Evolutionary conservation across 2,797 vertebrate species (phyloP).

Genomic region (Tragelaphus eurycerus): DNA sequence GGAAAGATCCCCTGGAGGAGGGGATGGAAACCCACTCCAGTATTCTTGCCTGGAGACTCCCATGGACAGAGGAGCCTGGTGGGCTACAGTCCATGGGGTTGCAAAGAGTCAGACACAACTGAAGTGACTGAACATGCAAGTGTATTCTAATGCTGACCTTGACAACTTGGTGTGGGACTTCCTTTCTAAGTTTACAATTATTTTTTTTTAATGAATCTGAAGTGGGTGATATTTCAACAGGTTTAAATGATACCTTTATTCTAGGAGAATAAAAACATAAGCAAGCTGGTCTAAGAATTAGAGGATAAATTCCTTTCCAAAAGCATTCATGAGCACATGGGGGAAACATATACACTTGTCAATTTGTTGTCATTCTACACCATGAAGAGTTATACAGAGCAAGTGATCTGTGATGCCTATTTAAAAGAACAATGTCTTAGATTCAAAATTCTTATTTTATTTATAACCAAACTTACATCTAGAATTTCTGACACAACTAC

Average conservation of each 20-base stretch:
- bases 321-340: neutral
- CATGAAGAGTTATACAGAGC: neutral
- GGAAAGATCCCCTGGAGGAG: neutral
- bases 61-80: neutral
- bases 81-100: neutral
- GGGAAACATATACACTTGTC: neutral
- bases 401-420: neutral
- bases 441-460: neutral
- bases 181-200: neutral
- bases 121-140: neutral
- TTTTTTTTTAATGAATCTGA: neutral
- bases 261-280: neutral
- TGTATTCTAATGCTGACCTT: neutral
- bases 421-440: neutral
- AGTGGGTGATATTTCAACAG: neutral
- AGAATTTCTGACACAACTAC: neutral
- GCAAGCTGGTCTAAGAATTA: neutral
- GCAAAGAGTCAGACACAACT: neutral
- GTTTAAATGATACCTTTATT: neutral
- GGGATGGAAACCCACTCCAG: neutral
- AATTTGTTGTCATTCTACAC: neutral
- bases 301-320: neutral
- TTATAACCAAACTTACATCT: neutral
- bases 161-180: neutral
- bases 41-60: neutral